phyloP scores from a whole-genome alignment of 64 coral and sea anemone species.

The Pocillopora damicornis region DNA sequence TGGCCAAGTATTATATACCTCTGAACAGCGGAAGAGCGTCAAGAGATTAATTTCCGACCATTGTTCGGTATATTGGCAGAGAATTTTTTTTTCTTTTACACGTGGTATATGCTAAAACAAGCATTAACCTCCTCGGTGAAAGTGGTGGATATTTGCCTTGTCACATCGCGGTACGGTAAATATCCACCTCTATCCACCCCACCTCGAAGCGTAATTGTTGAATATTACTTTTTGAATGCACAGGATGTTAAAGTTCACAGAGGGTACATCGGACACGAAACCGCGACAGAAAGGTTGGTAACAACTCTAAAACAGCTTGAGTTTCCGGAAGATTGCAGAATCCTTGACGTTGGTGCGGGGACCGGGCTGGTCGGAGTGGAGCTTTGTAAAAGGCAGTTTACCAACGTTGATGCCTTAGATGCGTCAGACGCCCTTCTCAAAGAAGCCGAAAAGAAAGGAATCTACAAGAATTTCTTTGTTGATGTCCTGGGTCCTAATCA shows the following conservation, averaged over 20 bases:
- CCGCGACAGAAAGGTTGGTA: conserved; percentile 12
- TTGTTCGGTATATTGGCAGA: too few relatives aligned
- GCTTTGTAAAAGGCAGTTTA: conserved; percentile 58
- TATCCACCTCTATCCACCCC: not conserved
- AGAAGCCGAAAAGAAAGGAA: conserved; percentile 68
- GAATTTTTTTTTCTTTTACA: too few relatives aligned
- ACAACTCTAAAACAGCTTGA: conserved; percentile 42
- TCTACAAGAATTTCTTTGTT: conserved; percentile 61
- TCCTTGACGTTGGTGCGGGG: conserved; percentile 88
- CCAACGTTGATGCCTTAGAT: conserved; percentile 81
- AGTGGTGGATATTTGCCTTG: not conserved
- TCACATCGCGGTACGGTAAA: not conserved
- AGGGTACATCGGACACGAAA: conserved; percentile 69
- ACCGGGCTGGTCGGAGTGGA: conserved; percentile 73
- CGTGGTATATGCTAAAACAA: too few relatives aligned
- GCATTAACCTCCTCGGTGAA: too few relatives aligned
- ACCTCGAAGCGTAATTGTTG: not conserved
- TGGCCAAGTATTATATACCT: too few relatives aligned
- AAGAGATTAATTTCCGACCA: too few relatives aligned
- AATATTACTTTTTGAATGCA: not conserved
- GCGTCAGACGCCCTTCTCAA: conserved; percentile 50
- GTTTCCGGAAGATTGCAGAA: conserved; percentile 42
- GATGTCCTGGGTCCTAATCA: conserved; percentile 52
- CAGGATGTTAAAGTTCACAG: conserved; percentile 60
- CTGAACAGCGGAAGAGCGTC: too few relatives aligned